phyloP scores from a whole-genome alignment of 2,797 vertebrate genomes.

The Cetoscarus ocellatus region DNA sequence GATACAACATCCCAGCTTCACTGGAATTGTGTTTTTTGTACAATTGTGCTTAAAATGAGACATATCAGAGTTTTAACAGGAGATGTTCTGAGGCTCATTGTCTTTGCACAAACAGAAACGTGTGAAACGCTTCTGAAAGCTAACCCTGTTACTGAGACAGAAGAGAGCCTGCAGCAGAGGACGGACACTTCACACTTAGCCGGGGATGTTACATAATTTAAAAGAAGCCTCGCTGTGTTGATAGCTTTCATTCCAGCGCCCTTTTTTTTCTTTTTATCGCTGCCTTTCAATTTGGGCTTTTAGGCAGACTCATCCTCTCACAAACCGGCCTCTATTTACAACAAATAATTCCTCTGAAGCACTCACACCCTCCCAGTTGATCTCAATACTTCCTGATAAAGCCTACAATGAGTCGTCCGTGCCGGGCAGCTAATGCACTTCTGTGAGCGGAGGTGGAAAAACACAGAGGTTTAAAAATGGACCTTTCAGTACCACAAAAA shows the following conservation, averaged over 20 bases:
- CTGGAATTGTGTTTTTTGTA: not conserved
- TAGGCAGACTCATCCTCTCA: conserved; percentile 44
- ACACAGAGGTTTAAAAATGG: conserved; percentile 35
- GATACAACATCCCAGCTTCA: too few relatives aligned
- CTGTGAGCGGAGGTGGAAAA: conserved; percentile 18
- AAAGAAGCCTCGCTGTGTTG: conserved; percentile 39
- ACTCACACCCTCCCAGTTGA: conserved; percentile 61
- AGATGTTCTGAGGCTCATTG: conserved; percentile 16
- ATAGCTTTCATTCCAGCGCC: conserved; percentile 53
- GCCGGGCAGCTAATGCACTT: conserved; percentile 69
- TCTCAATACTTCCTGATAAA: conserved; percentile 70
- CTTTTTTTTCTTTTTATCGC: conserved; percentile 36
- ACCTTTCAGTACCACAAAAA: conserved; percentile 48
- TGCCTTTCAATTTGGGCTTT: conserved; percentile 60
- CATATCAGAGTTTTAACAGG: conserved; percentile 11
- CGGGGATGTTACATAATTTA: conserved; percentile 39
- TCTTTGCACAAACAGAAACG: conserved; percentile 44
- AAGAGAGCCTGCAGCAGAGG: conserved; percentile 20
- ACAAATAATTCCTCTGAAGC: conserved; percentile 64
- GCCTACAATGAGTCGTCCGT: conserved; percentile 71
- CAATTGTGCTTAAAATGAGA: conserved; percentile 43
- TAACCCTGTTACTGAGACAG: conserved; percentile 30
- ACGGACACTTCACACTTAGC: conserved; percentile 27
- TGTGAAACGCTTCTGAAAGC: conserved; percentile 37
- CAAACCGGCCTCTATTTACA: conserved; percentile 68